These are phyloP conservation scores for Leucoma salicis DNA, from an alignment of 2,888 invertebrate genomes.

Conservation along the genomic window DNA sequence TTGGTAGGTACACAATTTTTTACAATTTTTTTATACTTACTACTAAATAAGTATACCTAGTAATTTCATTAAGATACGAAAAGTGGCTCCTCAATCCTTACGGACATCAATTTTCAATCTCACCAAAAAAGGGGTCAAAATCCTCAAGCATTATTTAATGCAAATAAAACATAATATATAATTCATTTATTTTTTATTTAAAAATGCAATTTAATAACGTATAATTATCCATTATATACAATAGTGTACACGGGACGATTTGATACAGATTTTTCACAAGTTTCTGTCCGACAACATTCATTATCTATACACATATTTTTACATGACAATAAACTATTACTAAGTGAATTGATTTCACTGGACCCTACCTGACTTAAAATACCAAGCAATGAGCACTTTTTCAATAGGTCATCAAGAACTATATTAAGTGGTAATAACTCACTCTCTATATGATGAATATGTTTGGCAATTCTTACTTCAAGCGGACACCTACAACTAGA, in stretches of 20 bases:
- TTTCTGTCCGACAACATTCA: conserved; percentile 9
- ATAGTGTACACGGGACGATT: conserved; percentile 72
- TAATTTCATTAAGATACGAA: too few relatives aligned
- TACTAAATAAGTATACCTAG: too few relatives aligned
- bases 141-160: too few relatives aligned
- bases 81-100: too few relatives aligned
- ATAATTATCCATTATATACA: conserved; percentile 53
- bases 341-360: conserved; percentile 8
- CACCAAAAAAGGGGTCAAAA: too few relatives aligned
- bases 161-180: too few relatives aligned
- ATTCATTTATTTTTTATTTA: too few relatives aligned
- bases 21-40: too few relatives aligned
- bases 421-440: conserved; percentile 62
- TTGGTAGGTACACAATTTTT: too few relatives aligned
- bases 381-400: conserved; percentile 52
- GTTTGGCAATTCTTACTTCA: conserved; percentile 52
- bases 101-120: too few relatives aligned
- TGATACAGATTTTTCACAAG: conserved; percentile 35
- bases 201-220: too few relatives aligned
- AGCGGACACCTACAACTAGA: conserved; percentile 36
- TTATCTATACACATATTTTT: conserved; percentile 9
- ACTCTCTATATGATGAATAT: conserved; percentile 50
- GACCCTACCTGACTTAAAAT: conserved; percentile 15
- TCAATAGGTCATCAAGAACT: conserved; percentile 53
- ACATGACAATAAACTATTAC: not conserved